phyloP scores from a whole-genome alignment of 2,113 vertebrate species.

The Actenoides lindsayi region DNA sequence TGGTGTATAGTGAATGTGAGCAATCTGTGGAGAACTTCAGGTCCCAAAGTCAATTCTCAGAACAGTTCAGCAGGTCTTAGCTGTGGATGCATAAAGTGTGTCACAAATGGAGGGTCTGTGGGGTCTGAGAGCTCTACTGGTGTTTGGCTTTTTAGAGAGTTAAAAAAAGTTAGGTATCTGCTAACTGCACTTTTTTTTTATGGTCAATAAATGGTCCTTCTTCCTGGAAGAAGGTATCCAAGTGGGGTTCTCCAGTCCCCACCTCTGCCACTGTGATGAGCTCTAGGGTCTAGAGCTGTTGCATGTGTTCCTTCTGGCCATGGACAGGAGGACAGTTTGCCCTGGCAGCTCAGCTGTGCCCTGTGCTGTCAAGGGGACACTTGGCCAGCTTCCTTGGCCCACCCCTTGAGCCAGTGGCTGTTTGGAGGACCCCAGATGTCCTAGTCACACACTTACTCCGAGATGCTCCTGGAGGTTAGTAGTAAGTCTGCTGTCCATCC shows the following conservation, averaged over 20 bases:
- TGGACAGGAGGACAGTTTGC: no score
- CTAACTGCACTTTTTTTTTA: neutral
- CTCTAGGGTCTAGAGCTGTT: no score
- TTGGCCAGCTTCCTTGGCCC: neutral
- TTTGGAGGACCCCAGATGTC: neutral
- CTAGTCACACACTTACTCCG: neutral
- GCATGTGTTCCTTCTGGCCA: neutral
- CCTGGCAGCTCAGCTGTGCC: neutral
- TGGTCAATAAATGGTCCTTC: neutral
- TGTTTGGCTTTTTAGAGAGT: neutral
- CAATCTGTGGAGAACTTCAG: neutral
- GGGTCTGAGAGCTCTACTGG: neutral
- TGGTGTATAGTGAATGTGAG: neutral
- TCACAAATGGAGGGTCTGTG: rapidly evolving
- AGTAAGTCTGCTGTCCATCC: neutral
- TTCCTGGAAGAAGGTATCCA: neutral
- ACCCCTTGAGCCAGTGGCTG: no score
- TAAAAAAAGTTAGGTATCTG: rapidly evolving
- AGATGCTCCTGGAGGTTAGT: neutral
- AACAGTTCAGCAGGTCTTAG: neutral
- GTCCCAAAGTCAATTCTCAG: neutral
- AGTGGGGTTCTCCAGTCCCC: neutral
- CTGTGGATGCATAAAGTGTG: neutral
- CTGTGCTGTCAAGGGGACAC: rapidly evolving
- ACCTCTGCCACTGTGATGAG: rapidly evolving